These are phyloP conservation scores for Chaunax sp. DNA, from an alignment of 2,797 vertebrate genomes.

Conservation along the genomic window DNA sequence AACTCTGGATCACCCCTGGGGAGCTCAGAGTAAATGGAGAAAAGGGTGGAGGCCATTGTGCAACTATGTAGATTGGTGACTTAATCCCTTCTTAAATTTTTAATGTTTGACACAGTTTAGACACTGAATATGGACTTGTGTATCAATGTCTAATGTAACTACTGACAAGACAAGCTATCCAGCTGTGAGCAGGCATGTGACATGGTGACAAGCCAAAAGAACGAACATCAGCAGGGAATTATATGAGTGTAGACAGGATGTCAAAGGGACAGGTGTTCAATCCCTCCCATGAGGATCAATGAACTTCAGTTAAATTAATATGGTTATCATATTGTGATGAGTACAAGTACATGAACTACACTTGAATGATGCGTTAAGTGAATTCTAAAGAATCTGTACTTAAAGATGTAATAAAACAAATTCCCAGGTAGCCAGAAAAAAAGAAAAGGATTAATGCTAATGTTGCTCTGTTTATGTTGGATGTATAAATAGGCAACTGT, in stretches of 20 bases:
- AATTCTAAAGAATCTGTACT: too few species aligned
- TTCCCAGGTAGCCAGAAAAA: too few species aligned
- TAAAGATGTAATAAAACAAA: not conserved
- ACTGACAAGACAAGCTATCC: constrained; percentile 2
- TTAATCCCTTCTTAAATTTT: constrained; percentile 42
- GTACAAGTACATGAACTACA: not conserved
- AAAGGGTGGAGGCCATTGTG: constrained; percentile 29
- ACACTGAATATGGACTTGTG: not conserved
- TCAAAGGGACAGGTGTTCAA: constrained; percentile 31
- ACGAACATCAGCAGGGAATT: constrained; percentile 8
- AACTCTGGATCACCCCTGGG: constrained; percentile 6
- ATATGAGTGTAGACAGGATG: constrained; percentile 20
- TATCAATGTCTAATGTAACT: too few species aligned
- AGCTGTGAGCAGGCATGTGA: not conserved
- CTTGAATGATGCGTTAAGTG: not conserved
- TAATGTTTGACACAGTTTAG: constrained; percentile 39
- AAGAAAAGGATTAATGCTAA: too few species aligned
- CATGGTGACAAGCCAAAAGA: constrained; percentile 17
- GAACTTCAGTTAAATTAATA: constrained; percentile 32
- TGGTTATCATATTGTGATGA: constrained; percentile 1
- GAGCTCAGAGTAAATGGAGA: constrained; percentile 50
- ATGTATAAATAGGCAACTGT: too few species aligned
- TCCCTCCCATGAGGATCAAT: constrained; percentile 18
- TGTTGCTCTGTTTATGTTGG: too few species aligned
- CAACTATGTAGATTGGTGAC: constrained; percentile 43